Evolutionary conservation across 1,140 invertebrate genomes (phyloP).

Genomic region (Delia radicum): DNA sequence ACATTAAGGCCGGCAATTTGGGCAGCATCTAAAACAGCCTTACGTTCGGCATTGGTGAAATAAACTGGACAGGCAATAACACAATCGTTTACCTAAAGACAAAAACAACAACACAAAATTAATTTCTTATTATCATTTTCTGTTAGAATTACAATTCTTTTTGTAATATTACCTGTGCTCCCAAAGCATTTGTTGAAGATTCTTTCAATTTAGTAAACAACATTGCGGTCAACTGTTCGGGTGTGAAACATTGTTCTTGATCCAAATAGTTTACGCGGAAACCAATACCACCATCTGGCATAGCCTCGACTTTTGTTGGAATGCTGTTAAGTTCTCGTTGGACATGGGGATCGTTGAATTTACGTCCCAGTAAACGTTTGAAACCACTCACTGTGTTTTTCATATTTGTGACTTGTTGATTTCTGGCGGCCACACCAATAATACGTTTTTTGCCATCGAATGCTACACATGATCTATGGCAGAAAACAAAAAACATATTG

Average conservation of each 20-base stretch:
- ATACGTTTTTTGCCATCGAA: conserved; percentile 90
- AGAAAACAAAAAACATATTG: neutral
- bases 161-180: conserved; percentile 64
- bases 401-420: conserved; percentile 95
- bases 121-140: neutral
- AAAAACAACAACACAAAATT: neutral
- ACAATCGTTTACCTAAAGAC: conserved; percentile 80
- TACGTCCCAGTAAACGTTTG: conserved; percentile 86
- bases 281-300: conserved; percentile 72
- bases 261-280: conserved; percentile 86
- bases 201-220: conserved; percentile 96
- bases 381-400: conserved; percentile 95
- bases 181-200: conserved; percentile 80
- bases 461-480: conserved; percentile 85
- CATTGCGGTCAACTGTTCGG: conserved; percentile 96
- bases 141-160: neutral
- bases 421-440: conserved; percentile 94
- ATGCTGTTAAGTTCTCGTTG: conserved; percentile 76
- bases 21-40: conserved; percentile 87
- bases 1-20: conserved; percentile 87
- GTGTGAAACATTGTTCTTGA: conserved; percentile 84
- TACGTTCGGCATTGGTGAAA: conserved; percentile 91
- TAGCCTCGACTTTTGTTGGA: conserved; percentile 73
- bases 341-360: conserved; percentile 83
- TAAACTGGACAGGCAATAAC: conserved; percentile 95